A percentile compares a stretch with the other conserved stretches of the same genome.
Evolutionary conservation across 2,888 invertebrate genomes (phyloP).

Genomic region (Panzeria rudis): DNA sequence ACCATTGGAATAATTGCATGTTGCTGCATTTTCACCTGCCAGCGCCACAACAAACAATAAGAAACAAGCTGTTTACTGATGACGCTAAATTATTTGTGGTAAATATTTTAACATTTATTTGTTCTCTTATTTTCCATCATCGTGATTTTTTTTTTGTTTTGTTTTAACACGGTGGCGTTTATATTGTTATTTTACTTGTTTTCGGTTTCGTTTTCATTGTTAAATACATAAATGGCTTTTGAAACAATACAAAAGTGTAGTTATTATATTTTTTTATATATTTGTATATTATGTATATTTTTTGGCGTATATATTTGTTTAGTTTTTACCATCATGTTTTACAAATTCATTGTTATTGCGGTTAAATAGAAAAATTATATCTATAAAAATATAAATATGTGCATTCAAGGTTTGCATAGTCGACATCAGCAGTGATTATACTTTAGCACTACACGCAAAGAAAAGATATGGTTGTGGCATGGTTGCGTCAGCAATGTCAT

Average conservation of each 20-base stretch:
- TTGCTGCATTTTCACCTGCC: conserved; percentile 39
- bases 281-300: not conserved
- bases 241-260: conserved; percentile 3
- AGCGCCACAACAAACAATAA: not conserved
- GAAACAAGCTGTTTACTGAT: conserved; percentile 48
- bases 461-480: too few relatives aligned
- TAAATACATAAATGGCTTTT: conserved; percentile 35
- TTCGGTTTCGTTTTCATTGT: conserved; percentile 45
- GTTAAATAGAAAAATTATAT: conserved; percentile 27
- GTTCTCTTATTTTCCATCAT: conserved; percentile 4
- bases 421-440: not conserved
- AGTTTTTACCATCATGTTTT: conserved; percentile 2
- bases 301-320: conserved; percentile 11
- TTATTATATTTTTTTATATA: not conserved
- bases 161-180: conserved; percentile 24
- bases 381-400: conserved; percentile 19
- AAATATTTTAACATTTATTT: conserved; percentile 45
- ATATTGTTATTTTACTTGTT: conserved; percentile 17
- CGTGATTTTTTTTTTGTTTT: conserved; percentile 4
- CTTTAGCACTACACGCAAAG: too few relatives aligned
- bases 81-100: conserved; percentile 61
- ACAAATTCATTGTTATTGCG: conserved; percentile 48
- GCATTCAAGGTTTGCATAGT: conserved; percentile 7
- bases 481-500: too few relatives aligned
- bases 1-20: conserved; percentile 10